Conservation (phyloP, 1,140 invertebrate species). For the Halyomorpha halys region DNA sequence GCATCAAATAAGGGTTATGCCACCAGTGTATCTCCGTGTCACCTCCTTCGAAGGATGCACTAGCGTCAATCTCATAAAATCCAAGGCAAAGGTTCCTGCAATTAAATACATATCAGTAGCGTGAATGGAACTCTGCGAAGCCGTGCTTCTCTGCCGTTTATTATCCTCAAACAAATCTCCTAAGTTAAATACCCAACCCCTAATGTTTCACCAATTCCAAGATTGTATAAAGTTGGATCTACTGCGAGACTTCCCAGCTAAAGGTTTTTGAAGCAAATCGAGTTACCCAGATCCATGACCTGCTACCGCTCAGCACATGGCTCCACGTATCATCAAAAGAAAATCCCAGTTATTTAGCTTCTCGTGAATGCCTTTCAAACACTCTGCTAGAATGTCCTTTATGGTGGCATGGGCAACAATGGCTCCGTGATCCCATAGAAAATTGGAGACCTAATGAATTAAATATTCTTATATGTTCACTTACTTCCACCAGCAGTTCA, state of each 20-base stretch:
- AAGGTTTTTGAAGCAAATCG: slow-evolving; percentile 22
- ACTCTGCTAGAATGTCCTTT: slow-evolving; percentile 31
- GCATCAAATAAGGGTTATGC: slow-evolving; percentile 32
- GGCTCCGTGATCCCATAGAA: background rate
- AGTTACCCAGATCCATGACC: background rate
- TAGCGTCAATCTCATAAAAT: too few species aligned
- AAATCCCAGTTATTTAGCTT: slow-evolving; percentile 39
- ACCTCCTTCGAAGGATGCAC: background rate
- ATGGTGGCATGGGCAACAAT: slow-evolving; percentile 36
- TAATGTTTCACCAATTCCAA: slow-evolving; percentile 34
- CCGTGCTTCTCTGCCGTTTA: too few species aligned
- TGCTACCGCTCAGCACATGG: background rate
- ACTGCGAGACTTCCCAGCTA: slow-evolving; percentile 24
- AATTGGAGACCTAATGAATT: background rate
- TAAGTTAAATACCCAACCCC: too few species aligned
- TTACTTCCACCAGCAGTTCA: too few species aligned
- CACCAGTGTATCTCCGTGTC: slow-evolving; percentile 30
- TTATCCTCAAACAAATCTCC: too few species aligned
- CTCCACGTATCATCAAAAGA: slow-evolving; percentile 30
- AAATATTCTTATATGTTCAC: background rate
- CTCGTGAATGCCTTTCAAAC: slow-evolving; percentile 34
- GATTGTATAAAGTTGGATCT: slow-evolving; percentile 32
- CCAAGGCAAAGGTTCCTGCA: too few species aligned
- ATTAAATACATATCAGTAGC: too few species aligned
- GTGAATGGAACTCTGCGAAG: too few species aligned